These are phyloP conservation scores for Clarias pachynema DNA, from an alignment of 2,797 vertebrate genomes.

Conservation along the genomic window DNA sequence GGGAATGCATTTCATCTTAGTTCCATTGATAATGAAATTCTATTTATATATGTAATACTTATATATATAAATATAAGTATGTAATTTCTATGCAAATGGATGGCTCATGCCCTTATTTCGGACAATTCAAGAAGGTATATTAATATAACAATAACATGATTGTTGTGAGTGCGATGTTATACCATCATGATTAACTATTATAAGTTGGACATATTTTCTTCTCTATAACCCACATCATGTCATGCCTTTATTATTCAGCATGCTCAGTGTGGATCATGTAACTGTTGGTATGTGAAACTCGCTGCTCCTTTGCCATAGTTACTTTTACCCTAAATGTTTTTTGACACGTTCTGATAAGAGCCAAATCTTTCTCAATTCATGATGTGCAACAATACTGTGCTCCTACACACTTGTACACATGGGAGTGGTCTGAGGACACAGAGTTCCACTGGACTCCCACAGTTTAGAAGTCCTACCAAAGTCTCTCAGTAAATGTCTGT, in stretches of 20 bases:
- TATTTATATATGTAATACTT: no score
- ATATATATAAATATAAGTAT: background rate
- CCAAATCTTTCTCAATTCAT: slow-evolving; percentile 48
- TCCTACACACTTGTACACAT: slow-evolving; percentile 30
- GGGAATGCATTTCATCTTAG: slow-evolving; percentile 3
- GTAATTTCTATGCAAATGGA: background rate
- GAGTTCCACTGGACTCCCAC: background rate
- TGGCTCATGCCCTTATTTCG: background rate
- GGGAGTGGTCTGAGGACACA: slow-evolving; percentile 38
- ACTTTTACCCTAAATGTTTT: slow-evolving; percentile 66
- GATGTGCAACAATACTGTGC: slow-evolving; percentile 50
- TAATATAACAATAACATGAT: background rate
- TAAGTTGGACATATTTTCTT: background rate
- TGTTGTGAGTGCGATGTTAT: background rate
- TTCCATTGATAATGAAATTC: background rate
- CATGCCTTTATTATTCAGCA: background rate
- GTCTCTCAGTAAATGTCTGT: background rate
- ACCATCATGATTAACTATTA: background rate
- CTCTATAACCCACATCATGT: background rate
- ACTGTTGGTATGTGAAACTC: slow-evolving; percentile 10
- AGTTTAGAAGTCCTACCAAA: background rate
- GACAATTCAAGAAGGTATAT: background rate
- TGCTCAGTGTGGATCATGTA: background rate
- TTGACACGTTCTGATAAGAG: slow-evolving; percentile 51
- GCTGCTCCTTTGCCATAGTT: slow-evolving; percentile 48